These are phyloP conservation scores for Pseudoatta argentina DNA, from an alignment of 1,140 invertebrate species.

Conservation along the genomic window DNA sequence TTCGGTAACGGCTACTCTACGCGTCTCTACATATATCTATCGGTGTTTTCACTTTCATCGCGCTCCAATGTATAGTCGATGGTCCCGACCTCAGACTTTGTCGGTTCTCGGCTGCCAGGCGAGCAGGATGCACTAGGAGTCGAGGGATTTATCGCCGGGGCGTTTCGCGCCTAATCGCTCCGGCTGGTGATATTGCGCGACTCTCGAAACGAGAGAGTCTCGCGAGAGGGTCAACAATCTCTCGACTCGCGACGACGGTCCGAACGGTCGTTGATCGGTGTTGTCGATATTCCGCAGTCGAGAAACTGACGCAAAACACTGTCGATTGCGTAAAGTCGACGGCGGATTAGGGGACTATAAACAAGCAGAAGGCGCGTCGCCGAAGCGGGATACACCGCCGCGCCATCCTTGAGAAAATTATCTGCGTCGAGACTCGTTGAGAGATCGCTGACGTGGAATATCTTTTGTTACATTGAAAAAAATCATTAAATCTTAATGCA, in stretches of 20 bases:
- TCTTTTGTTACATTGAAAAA: not conserved
- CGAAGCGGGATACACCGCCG: not conserved
- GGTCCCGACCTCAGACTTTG: slow-evolving; percentile 82
- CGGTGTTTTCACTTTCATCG: slow-evolving; percentile 38
- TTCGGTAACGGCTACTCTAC: not conserved
- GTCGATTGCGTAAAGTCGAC: slow-evolving; percentile 85
- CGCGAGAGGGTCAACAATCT: slow-evolving; percentile 67
- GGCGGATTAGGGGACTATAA: slow-evolving; percentile 77
- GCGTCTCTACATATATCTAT: slow-evolving; percentile 38
- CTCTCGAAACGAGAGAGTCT: slow-evolving; percentile 43
- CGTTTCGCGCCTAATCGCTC: slow-evolving; percentile 41
- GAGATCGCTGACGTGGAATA: too few species aligned
- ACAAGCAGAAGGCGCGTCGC: slow-evolving; percentile 32
- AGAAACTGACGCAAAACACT: slow-evolving; percentile 80
- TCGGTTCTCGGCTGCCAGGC: slow-evolving; percentile 79
- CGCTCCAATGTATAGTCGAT: slow-evolving; percentile 57
- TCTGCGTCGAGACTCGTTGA: not conserved
- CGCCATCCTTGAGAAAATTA: not conserved
- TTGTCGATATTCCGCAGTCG: slow-evolving; percentile 72
- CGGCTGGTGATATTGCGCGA: slow-evolving; percentile 6
- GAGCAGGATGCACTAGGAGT: slow-evolving; percentile 65
- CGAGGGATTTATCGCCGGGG: not conserved
- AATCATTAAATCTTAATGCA: too few species aligned
- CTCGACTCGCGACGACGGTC: slow-evolving; percentile 64
- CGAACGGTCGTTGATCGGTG: slow-evolving; percentile 51